phyloP scores from a whole-genome alignment of 2,888 invertebrate species.

The Monoplex corrugatus region DNA sequence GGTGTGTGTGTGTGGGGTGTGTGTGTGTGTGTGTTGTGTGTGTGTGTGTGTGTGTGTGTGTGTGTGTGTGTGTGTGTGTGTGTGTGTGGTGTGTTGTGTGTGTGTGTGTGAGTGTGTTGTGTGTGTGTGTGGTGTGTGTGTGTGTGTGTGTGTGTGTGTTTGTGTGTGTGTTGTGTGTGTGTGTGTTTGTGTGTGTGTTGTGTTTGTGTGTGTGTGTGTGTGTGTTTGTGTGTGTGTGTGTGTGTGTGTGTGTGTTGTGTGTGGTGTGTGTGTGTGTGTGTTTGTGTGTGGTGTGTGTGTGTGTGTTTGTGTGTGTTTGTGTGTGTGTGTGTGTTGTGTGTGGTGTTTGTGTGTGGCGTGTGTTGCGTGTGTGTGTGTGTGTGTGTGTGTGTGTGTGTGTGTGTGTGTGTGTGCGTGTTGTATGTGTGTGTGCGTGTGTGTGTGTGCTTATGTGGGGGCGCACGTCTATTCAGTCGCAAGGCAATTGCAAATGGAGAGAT shows the following conservation, averaged over 20 bases:
- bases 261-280: neutral
- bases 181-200: constrained; percentile 3
- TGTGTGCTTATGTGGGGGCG: neutral
- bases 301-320: neutral
- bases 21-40: constrained; percentile 16
- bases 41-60: constrained; percentile 1
- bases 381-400: constrained; percentile 4
- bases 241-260: neutral
- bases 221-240: constrained; percentile 3
- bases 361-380: constrained; percentile 1
- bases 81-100: neutral
- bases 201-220: neutral
- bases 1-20: constrained; percentile 17
- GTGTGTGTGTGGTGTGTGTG: neutral
- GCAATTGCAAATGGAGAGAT: no score
- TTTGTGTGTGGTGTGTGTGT: neutral
- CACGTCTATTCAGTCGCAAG: no score
- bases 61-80: constrained; percentile 7
- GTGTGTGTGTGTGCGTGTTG: neutral
- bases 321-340: neutral
- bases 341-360: constrained; percentile 14
- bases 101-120: no score
- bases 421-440: constrained; percentile 5
- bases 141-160: neutral
- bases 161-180: constrained; percentile 19